Evolutionary conservation across 2,113 vertebrate species (phyloP).

Genomic region (Leptobrachium ailaonicum): DNA sequence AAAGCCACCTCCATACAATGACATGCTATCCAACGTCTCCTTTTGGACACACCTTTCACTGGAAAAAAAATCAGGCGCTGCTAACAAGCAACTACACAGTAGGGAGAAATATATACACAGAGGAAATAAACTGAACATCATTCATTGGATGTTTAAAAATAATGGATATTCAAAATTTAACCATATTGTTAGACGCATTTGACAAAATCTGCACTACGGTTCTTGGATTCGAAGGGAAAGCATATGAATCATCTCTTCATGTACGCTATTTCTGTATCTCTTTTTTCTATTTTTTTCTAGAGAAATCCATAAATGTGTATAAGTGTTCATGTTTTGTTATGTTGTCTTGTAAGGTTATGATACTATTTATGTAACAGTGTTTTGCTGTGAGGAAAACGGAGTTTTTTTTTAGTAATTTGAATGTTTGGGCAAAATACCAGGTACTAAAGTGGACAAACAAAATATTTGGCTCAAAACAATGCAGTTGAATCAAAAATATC

Average conservation of each 20-base stretch:
- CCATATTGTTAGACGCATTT: not conserved
- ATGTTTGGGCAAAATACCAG: conserved; percentile 21
- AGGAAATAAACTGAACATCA: not conserved
- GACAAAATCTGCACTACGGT: too few relatives aligned
- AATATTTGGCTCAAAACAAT: not conserved
- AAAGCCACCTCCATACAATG: conserved; percentile 41
- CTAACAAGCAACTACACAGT: conserved; percentile 47
- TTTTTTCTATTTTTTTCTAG: not conserved
- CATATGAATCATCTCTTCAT: not conserved
- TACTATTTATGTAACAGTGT: not conserved
- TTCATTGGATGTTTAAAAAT: not conserved
- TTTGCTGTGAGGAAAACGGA: not conserved
- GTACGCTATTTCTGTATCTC: not conserved
- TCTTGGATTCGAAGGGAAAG: not conserved
- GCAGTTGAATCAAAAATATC: not conserved
- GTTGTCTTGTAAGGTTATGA: not conserved
- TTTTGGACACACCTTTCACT: conserved; percentile 27
- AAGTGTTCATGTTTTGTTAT: not conserved
- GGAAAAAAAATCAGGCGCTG: conserved; percentile 8
- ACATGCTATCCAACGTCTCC: conserved; percentile 37
- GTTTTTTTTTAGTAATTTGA: not conserved
- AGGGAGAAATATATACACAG: conserved; percentile 10
- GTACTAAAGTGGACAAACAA: not conserved
- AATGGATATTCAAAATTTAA: not conserved
- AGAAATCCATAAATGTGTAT: not conserved